Evolutionary conservation across 1,140 invertebrate species (phyloP).

Genomic region (Drosophila sproati): DNA sequence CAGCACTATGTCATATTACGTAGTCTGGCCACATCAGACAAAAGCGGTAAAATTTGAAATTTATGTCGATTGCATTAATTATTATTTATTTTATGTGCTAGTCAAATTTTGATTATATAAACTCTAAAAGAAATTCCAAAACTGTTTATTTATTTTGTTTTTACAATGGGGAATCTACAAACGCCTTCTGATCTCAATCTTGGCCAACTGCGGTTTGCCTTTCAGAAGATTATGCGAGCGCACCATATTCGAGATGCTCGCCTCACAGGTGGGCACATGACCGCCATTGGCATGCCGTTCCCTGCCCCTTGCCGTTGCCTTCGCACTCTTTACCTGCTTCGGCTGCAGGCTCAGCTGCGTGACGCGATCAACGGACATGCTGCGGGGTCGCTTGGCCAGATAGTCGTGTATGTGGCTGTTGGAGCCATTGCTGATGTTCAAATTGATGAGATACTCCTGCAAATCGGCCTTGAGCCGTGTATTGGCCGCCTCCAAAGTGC

Average conservation of each 20-base stretch:
- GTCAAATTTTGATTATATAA: background rate
- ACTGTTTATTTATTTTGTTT: too few species aligned
- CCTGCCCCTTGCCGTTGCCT: slow-evolving; percentile 33
- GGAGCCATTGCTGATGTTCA: slow-evolving; percentile 77
- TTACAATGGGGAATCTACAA: background rate
- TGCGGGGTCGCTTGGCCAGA: slow-evolving; percentile 71
- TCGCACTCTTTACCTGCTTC: slow-evolving; percentile 62
- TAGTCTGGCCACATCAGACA: background rate
- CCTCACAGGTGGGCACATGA: slow-evolving; percentile 58
- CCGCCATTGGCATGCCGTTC: slow-evolving; percentile 20
- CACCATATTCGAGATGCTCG: slow-evolving; percentile 66
- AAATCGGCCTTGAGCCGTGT: slow-evolving; percentile 64
- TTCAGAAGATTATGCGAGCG: slow-evolving; percentile 55
- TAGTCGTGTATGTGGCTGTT: slow-evolving; percentile 73
- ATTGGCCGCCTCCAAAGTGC: slow-evolving; percentile 65
- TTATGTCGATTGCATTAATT: background rate
- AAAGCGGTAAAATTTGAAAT: background rate
- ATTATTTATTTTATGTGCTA: background rate
- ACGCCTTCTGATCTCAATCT: slow-evolving; percentile 35
- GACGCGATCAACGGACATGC: slow-evolving; percentile 82
- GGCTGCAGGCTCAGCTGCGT: slow-evolving; percentile 59
- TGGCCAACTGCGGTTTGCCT: slow-evolving; percentile 55
- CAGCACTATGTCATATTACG: background rate
- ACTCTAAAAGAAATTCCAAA: background rate
- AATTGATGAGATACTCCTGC: slow-evolving; percentile 74